Base-by-base conservation (phyloP, 30 jellyfish, hydroid and myxozoan species). In the Pseudorhiza aurosa region DNA sequence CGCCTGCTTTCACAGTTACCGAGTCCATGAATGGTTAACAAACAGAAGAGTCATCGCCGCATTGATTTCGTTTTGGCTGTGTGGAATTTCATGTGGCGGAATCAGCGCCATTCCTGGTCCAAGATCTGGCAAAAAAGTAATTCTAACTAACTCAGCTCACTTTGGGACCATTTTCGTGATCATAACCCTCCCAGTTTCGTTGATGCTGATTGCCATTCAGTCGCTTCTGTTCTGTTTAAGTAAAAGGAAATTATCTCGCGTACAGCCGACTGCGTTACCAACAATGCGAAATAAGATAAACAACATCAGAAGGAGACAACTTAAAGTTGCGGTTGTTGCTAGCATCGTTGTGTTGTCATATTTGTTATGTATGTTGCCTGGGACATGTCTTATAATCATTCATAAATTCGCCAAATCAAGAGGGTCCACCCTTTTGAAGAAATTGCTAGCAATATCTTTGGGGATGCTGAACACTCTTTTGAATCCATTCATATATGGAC, bases 1-100 rank as follows among this genome's bases (percentile, higher is more conserved):
- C 40, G 77, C 60, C 2, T 64, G 77, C 31, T 19, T 64, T 42
- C 58, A 64, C 35, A 33, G 77, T 21, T 33, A 6, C 32, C 77
- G 58, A 15, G 22, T 32, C 27, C 58, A 64, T 0, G 59, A 5
- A 64, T 33, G 58, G 58, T 36, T 64, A 1, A 64, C 77, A 1
- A 42, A 1, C 2, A 9, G 12, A 10, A 33, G 77, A 64, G 8
- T 33, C 53, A 32, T 30, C 35, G 18, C 6, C 9, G 58, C 77
- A 2, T 6, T 64, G 8, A 42, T 1, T 29, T 2, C 5, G 9
- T 29, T 32, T 64, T 64, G 77, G 77, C 0, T 35, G 0, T 0
- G 3, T 24, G 77, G 77, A 5, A 14, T 27, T 1, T 25, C 1
- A 2, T 24, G 29, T 2, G 77, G 58, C 0, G 30, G 0, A 5